Evolutionary conservation across 2,113 vertebrate genomes (phyloP).

Genomic region (Pelmatolapia mariae): DNA sequence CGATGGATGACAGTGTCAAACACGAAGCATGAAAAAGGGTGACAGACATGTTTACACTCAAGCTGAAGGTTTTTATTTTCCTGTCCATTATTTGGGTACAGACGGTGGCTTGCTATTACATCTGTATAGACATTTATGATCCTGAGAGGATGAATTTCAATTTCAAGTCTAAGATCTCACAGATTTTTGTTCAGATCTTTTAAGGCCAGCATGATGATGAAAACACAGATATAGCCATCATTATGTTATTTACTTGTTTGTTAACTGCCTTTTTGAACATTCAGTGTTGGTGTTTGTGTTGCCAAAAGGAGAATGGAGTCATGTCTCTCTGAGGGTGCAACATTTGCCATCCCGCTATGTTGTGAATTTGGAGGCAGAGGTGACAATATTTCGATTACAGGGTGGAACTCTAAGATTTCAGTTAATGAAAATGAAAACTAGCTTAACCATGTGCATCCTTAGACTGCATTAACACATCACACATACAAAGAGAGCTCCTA

Average conservation of each 20-base stretch:
- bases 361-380: not conserved
- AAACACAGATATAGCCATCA: not conserved
- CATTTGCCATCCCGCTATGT: not conserved
- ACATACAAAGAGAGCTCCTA: not conserved
- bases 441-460: not conserved
- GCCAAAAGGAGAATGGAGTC: not conserved
- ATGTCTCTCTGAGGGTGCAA: not conserved
- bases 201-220: not conserved
- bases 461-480: not conserved
- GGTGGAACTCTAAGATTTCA: not conserved
- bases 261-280: not conserved
- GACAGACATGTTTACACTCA: not conserved
- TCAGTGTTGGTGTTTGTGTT: not conserved
- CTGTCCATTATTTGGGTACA: not conserved
- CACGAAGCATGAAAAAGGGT: not conserved
- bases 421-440: not conserved
- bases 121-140: not conserved
- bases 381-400: not conserved
- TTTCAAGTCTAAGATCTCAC: not conserved
- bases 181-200: not conserved
- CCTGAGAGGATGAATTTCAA: not conserved
- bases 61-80: not conserved
- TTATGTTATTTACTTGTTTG: not conserved
- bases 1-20: constrained; percentile 24
- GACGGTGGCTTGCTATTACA: not conserved